Evolutionary conservation across 2,888 invertebrate species (phyloP), one percentile per base, ranked within the genome.

Genomic region (Mellilla xanthometata): DNA sequence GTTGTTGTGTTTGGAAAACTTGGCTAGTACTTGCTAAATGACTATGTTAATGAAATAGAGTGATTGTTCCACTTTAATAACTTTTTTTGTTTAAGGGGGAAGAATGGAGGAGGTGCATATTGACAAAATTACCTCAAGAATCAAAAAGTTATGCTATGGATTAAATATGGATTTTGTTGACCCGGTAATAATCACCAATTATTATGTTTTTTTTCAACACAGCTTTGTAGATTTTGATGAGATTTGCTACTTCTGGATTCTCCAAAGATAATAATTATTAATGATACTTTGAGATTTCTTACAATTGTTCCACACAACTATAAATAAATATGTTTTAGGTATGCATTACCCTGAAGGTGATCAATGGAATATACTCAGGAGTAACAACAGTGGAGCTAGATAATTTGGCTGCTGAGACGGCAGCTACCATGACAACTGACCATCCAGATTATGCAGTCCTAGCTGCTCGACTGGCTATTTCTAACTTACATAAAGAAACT

Each of bases 401-500:
- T 81, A 99, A 98, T 76, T 90, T 99, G 54, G 99, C 99, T 30
- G 99, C 99, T 0, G 99, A 99, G 86, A 99, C 97, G 27, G 97
- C 99, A n/a, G 99, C 99, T 7, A 97, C 97, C 19, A 96, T 99
- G 95, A 99, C 99, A 0, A 97, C 97, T 2, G 95, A 95, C 68
- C 99, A 99, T 86, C 97, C 99, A 0, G 99, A 99, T 86, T 99
- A 99, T 91, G 99, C 96, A 3, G 89, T 95, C 47, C 83, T 97
- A 38, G 97, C 96, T 39, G 96, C 96, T 2, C 92, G 99, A 58
- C 95, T 99, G 68, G 99, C 97, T 4, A 95, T 99, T 30, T 98
- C 99, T 0, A 99, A 99, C 89, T 91, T 99, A 49, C 99, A 99
- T 71, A 99, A 99, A 75, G 98, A 99, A 90, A 99, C 99, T 0